A percentile compares a stretch with the other conserved stretches of the same genome.
These are phyloP conservation scores for Oligia strigilis DNA, from an alignment of 2,888 invertebrate genomes.

Conservation along the genomic window DNA sequence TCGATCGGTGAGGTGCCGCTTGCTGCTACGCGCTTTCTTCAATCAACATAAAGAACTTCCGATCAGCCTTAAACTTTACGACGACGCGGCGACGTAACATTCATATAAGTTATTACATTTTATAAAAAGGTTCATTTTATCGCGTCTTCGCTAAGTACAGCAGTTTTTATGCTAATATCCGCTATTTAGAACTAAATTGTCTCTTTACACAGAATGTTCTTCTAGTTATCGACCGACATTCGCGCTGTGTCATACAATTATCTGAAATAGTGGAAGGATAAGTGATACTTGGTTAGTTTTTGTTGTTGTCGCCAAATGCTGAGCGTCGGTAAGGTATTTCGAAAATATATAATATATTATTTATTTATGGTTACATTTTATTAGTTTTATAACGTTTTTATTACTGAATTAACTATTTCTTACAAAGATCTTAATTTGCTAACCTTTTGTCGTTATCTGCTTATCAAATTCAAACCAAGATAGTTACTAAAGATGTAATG, in stretches of 20 bases:
- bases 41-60: slow-evolving; percentile 57
- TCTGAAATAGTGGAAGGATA: slow-evolving; percentile 10
- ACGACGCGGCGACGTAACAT: background rate
- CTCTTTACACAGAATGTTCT: slow-evolving; percentile 26
- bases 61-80: slow-evolving; percentile 42
- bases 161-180: slow-evolving; percentile 18
- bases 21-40: slow-evolving; percentile 72
- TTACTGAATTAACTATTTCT: background rate
- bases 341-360: background rate
- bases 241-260: slow-evolving; percentile 35
- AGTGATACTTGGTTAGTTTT: slow-evolving; percentile 9
- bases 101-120: slow-evolving; percentile 9
- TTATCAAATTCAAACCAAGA: background rate
- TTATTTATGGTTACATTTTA: background rate
- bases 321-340: slow-evolving; percentile 18
- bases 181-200: slow-evolving; percentile 11
- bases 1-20: slow-evolving; percentile 78
- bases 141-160: background rate
- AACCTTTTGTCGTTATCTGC: background rate
- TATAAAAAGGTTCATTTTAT: slow-evolving; percentile 26
- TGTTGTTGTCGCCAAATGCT: slow-evolving; percentile 11
- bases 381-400: background rate
- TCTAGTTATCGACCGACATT: slow-evolving; percentile 34
- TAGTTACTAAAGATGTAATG: background rate
- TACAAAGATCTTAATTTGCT: background rate